Evolutionary conservation across 1,140 invertebrate species (phyloP).

Genomic region (Meloidogyne hapla): DNA sequence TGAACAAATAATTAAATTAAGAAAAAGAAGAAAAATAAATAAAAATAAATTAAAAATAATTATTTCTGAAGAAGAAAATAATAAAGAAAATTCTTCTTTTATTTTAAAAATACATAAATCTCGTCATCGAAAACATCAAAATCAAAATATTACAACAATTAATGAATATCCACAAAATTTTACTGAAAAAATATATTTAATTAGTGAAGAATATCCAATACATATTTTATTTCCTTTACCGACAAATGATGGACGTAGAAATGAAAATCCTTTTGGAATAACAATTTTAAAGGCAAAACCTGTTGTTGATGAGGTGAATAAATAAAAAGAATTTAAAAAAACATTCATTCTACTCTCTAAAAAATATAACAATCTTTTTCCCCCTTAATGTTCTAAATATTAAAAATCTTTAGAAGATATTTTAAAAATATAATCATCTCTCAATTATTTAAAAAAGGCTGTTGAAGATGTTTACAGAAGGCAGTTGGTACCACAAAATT

Average conservation of each 20-base stretch:
- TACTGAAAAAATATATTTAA: constrained; percentile 7
- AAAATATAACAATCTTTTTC: too few species aligned
- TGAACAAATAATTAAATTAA: neutral
- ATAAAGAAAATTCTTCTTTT: constrained; percentile 2
- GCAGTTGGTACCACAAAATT: constrained; percentile 50
- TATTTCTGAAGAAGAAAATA: neutral
- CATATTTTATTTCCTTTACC: constrained; percentile 61
- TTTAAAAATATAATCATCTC: too few species aligned
- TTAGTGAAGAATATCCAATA: constrained; percentile 44
- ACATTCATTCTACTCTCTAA: neutral
- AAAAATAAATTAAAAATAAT: neutral
- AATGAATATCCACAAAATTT: too few species aligned
- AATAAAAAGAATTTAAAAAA: neutral
- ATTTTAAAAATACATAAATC: neutral
- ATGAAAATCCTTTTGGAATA: constrained; percentile 58
- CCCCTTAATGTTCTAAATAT: too few species aligned
- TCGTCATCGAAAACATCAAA: neutral
- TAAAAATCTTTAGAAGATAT: too few species aligned
- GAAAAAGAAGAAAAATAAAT: neutral
- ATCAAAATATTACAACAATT: neutral
- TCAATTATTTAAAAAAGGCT: constrained; percentile 8
- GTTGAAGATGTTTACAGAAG: constrained; percentile 50
- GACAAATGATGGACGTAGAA: constrained; percentile 23
- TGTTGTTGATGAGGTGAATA: constrained; percentile 51
- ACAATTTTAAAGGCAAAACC: constrained; percentile 51